Base-by-base conservation (phyloP, 2,888 invertebrate species). In the Cryptosula pallasiana region DNA sequence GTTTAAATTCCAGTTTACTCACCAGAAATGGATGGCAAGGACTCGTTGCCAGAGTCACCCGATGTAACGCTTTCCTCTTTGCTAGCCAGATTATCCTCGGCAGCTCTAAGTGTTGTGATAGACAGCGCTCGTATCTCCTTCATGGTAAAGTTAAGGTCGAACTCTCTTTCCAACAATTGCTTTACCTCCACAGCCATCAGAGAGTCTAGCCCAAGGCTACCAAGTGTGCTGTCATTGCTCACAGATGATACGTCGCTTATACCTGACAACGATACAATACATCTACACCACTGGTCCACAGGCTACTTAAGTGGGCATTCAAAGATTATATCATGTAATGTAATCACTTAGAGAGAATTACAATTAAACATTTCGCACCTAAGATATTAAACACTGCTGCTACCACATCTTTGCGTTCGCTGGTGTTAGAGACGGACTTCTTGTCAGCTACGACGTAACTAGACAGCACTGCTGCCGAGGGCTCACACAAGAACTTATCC, bases 101-200 rank as follows among this genome's bases (percentile, higher is more conserved):
- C 63, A 16, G 63, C n/a, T 70, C 45, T 36, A 5, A 74, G 58
- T 23, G 72, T 34, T 70, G 75, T 75, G 20, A 83, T 72, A 5
- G 81, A 83, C 20, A 85, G 79, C 70, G 78, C 89, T 75, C 96
- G 89, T 79, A 97, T 94, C 86, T 96, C 95, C 85, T 93, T 93
- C 77, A 95, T 92, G 75, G 92, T 91, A 75, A 98, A 87, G 29
- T 93, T 90, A 73, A 97, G 86, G 85, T 98, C 96, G 86, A 92
- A 95, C 81, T 92, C 93, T 73, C 95, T 89, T 85, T 96, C 96
- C 72, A 97, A 87, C 0, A 93, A 93, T 86, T 96, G 96, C 85
- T 97, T 97, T 81, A 99, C 95, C 88, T 99, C 99, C 0, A 98
- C 95, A 69, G 96, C 96, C 98, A 98, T 98, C 77, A 99, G 87